Evolutionary conservation across 1,140 invertebrate species (phyloP), one percentile per base, ranked within the genome.

Genomic region (Nixonia krombeini): DNA sequence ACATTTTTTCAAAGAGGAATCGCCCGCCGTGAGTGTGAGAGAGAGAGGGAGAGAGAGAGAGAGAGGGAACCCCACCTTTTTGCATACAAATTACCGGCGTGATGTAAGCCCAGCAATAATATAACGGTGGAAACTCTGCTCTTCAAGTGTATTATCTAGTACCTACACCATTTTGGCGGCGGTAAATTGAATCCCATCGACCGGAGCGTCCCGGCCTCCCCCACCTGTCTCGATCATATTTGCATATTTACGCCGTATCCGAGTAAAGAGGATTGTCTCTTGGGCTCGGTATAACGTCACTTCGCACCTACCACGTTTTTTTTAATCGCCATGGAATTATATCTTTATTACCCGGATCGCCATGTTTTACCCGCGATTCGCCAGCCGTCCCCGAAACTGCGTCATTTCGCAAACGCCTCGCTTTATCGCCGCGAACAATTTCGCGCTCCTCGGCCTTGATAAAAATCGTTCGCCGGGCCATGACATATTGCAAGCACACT

Each of bases 101-200:
- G 65, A 58, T 70, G 72, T 73, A 66, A 69, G 62, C 52, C 56
- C 47, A 49, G 58, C 72, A 78, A 76, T 79, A 72, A 74, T 77
- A 73, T 66, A 69, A 70, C 56, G 57, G 51, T 56, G 50, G 42
- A 31, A 64, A 70, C 69, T 70, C 69, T 66, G 62, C 65, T 64
- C 68, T 68, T 71, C 69, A 79, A 73, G 63, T 71, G 68, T 75
- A 78, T 80, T 75, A 80, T 73, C 65, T 56, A 66, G 71, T 76
- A 65, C 67, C 65, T 72, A 76, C 72, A 74, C 72, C 74, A 70
- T 78, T 80, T 79, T 72, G 72, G 67, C 67, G 71, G 66, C 62
- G 65, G 71, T 75, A 79, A 80, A 80, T 80, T 80, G 74, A 80
- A 80, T 79, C 71, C 61, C 65, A 78, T 76, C 72, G 71, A 69